Conservation (phyloP, 2,888 invertebrate species). For the Brachynemurus nebulosus region DNA sequence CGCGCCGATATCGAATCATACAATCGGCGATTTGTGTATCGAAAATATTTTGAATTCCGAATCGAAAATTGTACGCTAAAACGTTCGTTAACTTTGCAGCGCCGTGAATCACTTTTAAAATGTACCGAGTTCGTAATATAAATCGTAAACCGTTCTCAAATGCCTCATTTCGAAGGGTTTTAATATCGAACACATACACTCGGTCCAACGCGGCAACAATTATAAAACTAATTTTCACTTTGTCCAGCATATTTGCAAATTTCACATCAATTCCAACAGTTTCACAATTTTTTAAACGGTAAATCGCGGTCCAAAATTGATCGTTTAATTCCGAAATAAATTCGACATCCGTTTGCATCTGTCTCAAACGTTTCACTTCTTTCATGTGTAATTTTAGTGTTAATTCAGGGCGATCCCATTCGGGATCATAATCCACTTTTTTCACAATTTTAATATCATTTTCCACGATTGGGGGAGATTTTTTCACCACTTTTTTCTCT, state of each 20-base stretch:
- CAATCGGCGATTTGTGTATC: conserved; percentile 1
- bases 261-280: background rate
- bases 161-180: background rate
- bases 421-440: background rate
- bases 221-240: conserved; percentile 2
- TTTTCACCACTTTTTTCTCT: background rate
- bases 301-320: background rate
- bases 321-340: background rate
- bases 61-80: too few relatives aligned
- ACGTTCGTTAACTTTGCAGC: too few relatives aligned
- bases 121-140: background rate
- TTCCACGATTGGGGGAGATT: background rate
- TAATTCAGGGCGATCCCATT: background rate
- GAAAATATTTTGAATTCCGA: background rate
- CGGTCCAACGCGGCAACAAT: background rate
- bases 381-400: background rate
- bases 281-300: background rate
- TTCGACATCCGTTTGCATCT: background rate
- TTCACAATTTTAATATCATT: too few relatives aligned
- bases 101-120: background rate
- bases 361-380: background rate
- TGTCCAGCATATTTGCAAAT: background rate
- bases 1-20: background rate
- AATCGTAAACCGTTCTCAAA: background rate
- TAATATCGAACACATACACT: conserved; percentile 1